Evolutionary conservation across 1,140 invertebrate genomes (phyloP).

Genomic region (Conus betulinus): DNA sequence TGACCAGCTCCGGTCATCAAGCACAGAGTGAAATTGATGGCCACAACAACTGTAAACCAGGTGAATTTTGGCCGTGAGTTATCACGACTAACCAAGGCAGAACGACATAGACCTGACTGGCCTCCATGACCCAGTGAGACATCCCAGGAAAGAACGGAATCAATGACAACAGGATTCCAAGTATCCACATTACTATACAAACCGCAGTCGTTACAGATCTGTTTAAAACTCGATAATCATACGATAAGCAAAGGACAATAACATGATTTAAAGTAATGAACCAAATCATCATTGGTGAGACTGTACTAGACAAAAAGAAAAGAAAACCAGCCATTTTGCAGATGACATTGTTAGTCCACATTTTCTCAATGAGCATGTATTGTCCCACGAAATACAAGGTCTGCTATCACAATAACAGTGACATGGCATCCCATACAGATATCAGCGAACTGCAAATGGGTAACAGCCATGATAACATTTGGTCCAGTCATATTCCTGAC

Average conservation of each 20-base stretch:
- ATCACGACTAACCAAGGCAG: too few relatives aligned
- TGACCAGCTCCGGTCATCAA: too few relatives aligned
- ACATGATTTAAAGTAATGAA: slow-evolving; percentile 53
- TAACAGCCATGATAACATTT: slow-evolving; percentile 43
- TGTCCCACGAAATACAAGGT: slow-evolving; percentile 51
- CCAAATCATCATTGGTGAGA: slow-evolving; percentile 33
- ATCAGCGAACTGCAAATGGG: slow-evolving; percentile 44
- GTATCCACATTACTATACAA: slow-evolving; percentile 11
- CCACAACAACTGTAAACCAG: too few relatives aligned
- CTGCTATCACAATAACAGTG: slow-evolving; percentile 27
- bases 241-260: neutral
- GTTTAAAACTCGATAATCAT: neutral
- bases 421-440: slow-evolving; percentile 34
- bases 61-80: too few relatives aligned
- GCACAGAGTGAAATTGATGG: too few relatives aligned
- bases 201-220: neutral
- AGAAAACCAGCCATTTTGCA: slow-evolving; percentile 37
- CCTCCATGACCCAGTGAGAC: slow-evolving; percentile 46
- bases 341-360: slow-evolving; percentile 14
- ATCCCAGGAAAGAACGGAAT: slow-evolving; percentile 22
- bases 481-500: neutral
- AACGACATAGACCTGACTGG: slow-evolving; percentile 44
- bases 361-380: slow-evolving; percentile 22
- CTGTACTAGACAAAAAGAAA: slow-evolving; percentile 36
- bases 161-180: slow-evolving; percentile 14